phyloP scores from a whole-genome alignment of 1,140 invertebrate genomes.

The Scaptomyza pallida region DNA sequence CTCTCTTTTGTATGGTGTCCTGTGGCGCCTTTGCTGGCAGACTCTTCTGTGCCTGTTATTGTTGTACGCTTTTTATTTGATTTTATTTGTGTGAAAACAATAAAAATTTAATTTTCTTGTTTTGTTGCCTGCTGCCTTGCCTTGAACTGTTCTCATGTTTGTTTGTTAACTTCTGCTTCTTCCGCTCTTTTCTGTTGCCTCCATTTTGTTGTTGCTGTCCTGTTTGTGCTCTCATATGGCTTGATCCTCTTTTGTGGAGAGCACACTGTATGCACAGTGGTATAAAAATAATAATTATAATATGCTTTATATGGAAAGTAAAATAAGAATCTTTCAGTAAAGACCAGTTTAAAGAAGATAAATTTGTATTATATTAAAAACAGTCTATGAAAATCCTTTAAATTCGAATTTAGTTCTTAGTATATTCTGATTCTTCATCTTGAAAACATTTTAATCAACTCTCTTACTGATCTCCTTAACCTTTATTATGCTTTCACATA shows the following conservation, averaged over 20 bases:
- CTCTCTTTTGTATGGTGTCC: conserved; percentile 44
- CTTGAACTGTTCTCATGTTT: conserved; percentile 55
- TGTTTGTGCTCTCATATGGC: background rate
- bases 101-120: conserved; percentile 84
- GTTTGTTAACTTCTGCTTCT: conserved; percentile 10
- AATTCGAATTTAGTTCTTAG: too few species aligned
- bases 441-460: too few species aligned
- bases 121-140: conserved; percentile 61
- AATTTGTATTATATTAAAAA: too few species aligned
- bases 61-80: conserved; percentile 82
- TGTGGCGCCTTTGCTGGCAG: conserved; percentile 36
- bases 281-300: background rate
- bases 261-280: conserved; percentile 36
- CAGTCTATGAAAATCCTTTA: too few species aligned
- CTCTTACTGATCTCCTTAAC: too few species aligned
- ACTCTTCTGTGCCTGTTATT: conserved; percentile 59
- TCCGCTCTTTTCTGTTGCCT: conserved; percentile 12
- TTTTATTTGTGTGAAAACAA: conserved; percentile 84
- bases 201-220: conserved; percentile 35
- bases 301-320: background rate
- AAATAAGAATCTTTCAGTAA: too few species aligned
- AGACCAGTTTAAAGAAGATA: too few species aligned
- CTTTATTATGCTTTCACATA: background rate
- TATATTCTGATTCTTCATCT: too few species aligned
- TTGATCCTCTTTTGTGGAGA: conserved; percentile 16